phyloP scores from a whole-genome alignment of 1,140 invertebrate genomes.

The Drosophila murphyi region DNA sequence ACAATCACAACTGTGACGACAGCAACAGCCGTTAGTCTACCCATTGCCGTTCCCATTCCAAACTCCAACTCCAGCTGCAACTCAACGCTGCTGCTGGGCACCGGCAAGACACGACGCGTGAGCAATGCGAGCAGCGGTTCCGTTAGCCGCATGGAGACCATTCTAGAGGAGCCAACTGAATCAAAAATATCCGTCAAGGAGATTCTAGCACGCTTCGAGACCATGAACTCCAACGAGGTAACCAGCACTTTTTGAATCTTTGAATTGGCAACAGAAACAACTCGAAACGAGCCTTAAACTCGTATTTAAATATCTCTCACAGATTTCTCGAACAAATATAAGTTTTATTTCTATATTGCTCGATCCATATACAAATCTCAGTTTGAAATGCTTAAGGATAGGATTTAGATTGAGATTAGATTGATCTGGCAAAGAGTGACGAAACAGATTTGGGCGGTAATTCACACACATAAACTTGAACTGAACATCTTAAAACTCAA shows the following conservation, averaged over 20 bases:
- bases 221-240: constrained; percentile 85
- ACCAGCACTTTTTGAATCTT: not conserved
- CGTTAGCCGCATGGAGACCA: constrained; percentile 90
- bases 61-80: not conserved
- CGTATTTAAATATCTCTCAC: no score
- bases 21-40: constrained; percentile 9
- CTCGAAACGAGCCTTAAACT: no score
- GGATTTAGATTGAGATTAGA: no score
- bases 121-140: constrained; percentile 86
- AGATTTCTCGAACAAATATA: no score
- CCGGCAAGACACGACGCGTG: constrained; percentile 72
- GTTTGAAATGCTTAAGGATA: no score
- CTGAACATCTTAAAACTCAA: no score
- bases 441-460: not conserved
- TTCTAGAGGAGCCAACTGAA: constrained; percentile 90
- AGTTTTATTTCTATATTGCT: no score
- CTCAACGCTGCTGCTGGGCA: constrained; percentile 21
- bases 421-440: no score
- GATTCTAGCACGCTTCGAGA: constrained; percentile 91
- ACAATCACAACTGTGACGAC: constrained; percentile 7
- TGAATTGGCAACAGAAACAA: no score
- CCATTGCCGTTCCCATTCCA: constrained; percentile 16
- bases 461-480: not conserved
- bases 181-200: constrained; percentile 92
- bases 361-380: no score